These are phyloP conservation scores for Papilio aristodemus DNA, from an alignment of 1,140 invertebrate species.

Conservation along the genomic window DNA sequence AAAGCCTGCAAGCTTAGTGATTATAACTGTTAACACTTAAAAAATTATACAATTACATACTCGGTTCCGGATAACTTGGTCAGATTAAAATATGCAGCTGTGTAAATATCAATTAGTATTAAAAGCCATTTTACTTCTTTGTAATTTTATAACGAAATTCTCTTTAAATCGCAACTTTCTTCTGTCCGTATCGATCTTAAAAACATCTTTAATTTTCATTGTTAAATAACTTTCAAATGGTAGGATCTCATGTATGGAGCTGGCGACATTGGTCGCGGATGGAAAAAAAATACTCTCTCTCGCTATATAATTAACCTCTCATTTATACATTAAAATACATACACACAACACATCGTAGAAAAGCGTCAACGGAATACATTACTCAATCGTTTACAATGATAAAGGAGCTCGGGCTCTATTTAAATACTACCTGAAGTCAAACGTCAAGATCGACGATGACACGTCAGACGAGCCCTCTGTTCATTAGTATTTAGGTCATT, in stretches of 20 bases:
- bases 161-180: too few relatives aligned
- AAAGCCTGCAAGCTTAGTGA: neutral
- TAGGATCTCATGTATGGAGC: constrained; percentile 16
- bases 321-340: constrained; percentile 26
- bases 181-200: too few relatives aligned
- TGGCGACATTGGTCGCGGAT: constrained; percentile 6
- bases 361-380: constrained; percentile 29
- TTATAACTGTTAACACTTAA: too few relatives aligned
- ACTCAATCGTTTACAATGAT: constrained; percentile 15
- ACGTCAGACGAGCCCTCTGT: constrained; percentile 13
- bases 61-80: too few relatives aligned
- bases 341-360: constrained; percentile 32
- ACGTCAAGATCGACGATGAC: constrained; percentile 39
- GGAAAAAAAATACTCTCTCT: constrained; percentile 27
- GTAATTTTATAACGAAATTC: too few relatives aligned
- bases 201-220: constrained; percentile 11
- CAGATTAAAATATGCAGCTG: too few relatives aligned
- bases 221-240: neutral
- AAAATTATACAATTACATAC: too few relatives aligned
- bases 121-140: too few relatives aligned
- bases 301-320: neutral
- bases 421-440: constrained; percentile 13
- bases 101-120: too few relatives aligned
- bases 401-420: constrained; percentile 18
- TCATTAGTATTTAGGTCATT: constrained; percentile 1